Evolutionary conservation across 2,113 vertebrate genomes (phyloP).

Genomic region (Anoura caudifer): DNA sequence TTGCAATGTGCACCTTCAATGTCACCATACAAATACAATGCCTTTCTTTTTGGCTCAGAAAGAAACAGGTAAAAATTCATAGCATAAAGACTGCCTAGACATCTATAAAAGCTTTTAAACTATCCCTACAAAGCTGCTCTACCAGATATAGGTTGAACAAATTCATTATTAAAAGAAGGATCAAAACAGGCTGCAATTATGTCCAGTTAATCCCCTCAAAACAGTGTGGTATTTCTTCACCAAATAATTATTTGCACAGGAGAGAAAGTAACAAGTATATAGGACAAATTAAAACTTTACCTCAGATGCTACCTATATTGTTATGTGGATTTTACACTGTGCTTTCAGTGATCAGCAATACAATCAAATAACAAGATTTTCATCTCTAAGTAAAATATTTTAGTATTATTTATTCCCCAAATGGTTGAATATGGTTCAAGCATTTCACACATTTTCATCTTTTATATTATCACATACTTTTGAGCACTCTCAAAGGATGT

Average conservation of each 20-base stretch:
- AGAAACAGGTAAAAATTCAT: neutral
- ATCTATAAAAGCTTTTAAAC: slow-evolving; percentile 60
- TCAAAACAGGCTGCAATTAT: slow-evolving; percentile 83
- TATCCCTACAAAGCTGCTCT: slow-evolving; percentile 64
- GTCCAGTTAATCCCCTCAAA: slow-evolving; percentile 83
- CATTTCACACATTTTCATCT: neutral
- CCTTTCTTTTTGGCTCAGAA: neutral
- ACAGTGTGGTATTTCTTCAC: slow-evolving; percentile 79
- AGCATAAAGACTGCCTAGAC: slow-evolving; percentile 62
- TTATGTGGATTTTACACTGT: slow-evolving; percentile 76
- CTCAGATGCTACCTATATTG: slow-evolving; percentile 82
- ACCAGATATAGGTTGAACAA: slow-evolving; percentile 68
- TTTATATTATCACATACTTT: slow-evolving; percentile 31
- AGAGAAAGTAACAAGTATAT: slow-evolving; percentile 77
- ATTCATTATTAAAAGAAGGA: slow-evolving; percentile 80
- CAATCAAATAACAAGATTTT: slow-evolving; percentile 21
- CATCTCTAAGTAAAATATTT: slow-evolving; percentile 14
- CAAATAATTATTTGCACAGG: slow-evolving; percentile 79
- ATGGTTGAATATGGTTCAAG: slow-evolving; percentile 50
- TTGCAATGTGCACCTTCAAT: neutral
- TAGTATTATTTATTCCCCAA: slow-evolving; percentile 50
- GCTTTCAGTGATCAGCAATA: slow-evolving; percentile 25
- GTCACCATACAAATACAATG: neutral
- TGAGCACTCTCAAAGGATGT: neutral
- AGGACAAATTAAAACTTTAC: slow-evolving; percentile 85